Conservation (phyloP, 2,888 invertebrate species). For the Mesodorylaimus sp. region DNA sequence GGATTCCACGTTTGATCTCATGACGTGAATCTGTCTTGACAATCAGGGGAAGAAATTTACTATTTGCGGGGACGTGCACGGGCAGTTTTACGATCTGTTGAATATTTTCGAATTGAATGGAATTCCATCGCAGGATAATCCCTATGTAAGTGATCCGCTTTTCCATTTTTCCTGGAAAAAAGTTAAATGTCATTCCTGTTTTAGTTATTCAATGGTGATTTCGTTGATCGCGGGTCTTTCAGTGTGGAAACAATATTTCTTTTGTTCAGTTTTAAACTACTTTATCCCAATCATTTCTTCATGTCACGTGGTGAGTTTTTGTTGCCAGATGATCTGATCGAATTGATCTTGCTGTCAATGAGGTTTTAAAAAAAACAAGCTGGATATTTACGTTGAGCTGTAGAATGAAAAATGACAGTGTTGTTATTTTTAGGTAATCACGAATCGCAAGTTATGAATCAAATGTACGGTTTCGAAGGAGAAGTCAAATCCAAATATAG, state of each 20-base stretch:
- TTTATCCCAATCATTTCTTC: constrained; percentile 87
- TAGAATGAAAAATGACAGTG: background rate
- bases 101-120: constrained; percentile 94
- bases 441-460: constrained; percentile 88
- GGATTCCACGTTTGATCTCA: too few relatives aligned
- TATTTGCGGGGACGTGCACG: constrained; percentile 95
- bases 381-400: background rate
- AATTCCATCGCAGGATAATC: constrained; percentile 79
- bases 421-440: constrained; percentile 57
- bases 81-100: constrained; percentile 92
- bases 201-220: constrained; percentile 89
- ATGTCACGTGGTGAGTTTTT: constrained; percentile 70
- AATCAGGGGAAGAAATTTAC: constrained; percentile 64
- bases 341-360: too few relatives aligned
- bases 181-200: constrained; percentile 11
- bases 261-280: constrained; percentile 80
- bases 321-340: too few relatives aligned
- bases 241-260: constrained; percentile 97
- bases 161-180: background rate
- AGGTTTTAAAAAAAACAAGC: background rate
- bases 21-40: background rate
- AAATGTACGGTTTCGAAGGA: constrained; percentile 65
- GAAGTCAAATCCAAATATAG: constrained; percentile 52
- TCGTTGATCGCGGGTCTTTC: constrained; percentile 96
- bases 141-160: constrained; percentile 50